Conservation (phyloP, 2,888 invertebrate genomes). For the Tachina lurida region DNA sequence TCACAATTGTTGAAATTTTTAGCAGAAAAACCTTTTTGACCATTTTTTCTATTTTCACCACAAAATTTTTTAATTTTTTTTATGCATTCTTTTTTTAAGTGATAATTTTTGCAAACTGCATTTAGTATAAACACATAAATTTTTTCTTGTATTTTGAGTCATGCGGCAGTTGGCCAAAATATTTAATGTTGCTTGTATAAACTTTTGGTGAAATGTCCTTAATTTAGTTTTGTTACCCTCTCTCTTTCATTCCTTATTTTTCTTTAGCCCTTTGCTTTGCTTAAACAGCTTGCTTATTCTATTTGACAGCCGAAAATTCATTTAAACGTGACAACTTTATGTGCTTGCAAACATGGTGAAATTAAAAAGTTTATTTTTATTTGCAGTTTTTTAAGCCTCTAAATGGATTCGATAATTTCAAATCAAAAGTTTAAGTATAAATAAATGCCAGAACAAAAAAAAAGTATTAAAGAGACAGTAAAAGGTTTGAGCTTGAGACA, state of each 20-base stretch:
- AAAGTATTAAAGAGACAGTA: background rate
- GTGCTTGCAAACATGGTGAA: conserved; percentile 50
- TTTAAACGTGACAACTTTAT: conserved; percentile 47
- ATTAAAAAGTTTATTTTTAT: conserved; percentile 55
- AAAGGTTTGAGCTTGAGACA: no score
- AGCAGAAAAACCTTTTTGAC: conserved; percentile 42
- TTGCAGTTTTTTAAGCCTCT: conserved; percentile 28
- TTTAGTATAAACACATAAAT: conserved; percentile 2
- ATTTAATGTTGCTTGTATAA: conserved; percentile 64
- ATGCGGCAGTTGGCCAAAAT: conserved; percentile 63
- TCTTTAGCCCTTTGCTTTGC: background rate
- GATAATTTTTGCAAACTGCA: conserved; percentile 1
- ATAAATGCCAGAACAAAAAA: background rate
- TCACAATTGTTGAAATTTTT: conserved; percentile 66
- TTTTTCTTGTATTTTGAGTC: conserved; percentile 24
- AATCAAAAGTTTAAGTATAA: conserved; percentile 56
- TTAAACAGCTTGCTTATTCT: background rate
- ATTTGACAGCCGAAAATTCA: conserved; percentile 32
- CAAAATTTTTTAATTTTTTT: conserved; percentile 14
- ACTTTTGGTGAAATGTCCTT: conserved; percentile 64
- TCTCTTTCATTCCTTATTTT: background rate
- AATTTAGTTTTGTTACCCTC: conserved; percentile 44
- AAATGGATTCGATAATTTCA: conserved; percentile 56
- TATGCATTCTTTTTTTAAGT: background rate
- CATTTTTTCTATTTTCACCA: conserved; percentile 40